phyloP scores from a whole-genome alignment of 2,888 invertebrate genomes.

The Prosopocoilus inquinatus region DNA sequence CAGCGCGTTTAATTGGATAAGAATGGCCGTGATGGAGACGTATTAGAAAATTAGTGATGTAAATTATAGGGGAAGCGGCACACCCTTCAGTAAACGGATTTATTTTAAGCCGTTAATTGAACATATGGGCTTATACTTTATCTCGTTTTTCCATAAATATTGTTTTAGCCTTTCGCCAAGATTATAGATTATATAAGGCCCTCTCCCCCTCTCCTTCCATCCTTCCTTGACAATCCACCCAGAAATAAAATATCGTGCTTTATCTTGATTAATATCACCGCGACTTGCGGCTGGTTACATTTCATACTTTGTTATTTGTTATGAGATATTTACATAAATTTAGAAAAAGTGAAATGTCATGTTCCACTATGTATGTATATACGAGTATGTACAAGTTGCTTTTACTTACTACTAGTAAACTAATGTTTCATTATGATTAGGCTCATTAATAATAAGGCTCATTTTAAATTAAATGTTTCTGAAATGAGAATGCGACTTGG shows the following conservation, averaged over 20 bases:
- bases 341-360: no score
- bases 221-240: not conserved
- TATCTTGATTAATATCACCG: not conserved
- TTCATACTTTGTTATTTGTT: not conserved
- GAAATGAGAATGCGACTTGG: no score
- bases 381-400: no score
- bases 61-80: conserved; percentile 26
- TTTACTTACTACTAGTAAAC: conserved; percentile 4
- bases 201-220: no score
- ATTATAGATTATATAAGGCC: not conserved
- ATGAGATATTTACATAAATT: conserved; percentile 9
- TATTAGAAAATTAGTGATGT: conserved; percentile 28
- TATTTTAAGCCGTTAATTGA: conserved; percentile 26
- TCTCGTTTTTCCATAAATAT: conserved; percentile 8
- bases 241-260: not conserved
- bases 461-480: not conserved
- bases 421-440: no score
- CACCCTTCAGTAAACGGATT: conserved; percentile 18
- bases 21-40: conserved; percentile 25
- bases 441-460: no score
- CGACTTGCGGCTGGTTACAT: not conserved
- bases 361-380: no score
- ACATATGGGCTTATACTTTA: conserved; percentile 19
- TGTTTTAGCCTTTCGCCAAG: conserved; percentile 2
- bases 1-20: conserved; percentile 25